Evolutionary conservation across 2,888 invertebrate genomes (phyloP).

Genomic region (Gisinianus flammeolus): DNA sequence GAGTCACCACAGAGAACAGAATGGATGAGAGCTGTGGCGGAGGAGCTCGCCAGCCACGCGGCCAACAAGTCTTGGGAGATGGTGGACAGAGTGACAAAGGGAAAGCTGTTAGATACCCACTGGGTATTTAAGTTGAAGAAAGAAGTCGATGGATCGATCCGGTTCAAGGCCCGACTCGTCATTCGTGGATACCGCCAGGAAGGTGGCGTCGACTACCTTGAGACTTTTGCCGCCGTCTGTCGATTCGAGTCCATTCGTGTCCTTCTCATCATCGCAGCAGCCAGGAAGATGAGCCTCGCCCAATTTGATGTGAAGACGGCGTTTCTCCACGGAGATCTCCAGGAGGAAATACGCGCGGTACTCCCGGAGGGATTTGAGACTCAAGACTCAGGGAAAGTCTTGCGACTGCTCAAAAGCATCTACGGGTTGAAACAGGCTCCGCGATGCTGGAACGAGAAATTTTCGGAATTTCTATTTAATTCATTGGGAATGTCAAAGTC

Average conservation of each 20-base stretch:
- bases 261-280: slow-evolving; percentile 36
- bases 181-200: slow-evolving; percentile 33
- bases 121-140: slow-evolving; percentile 41
- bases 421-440: slow-evolving; percentile 33
- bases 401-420: background rate
- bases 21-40: slow-evolving; percentile 23
- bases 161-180: slow-evolving; percentile 40
- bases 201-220: slow-evolving; percentile 40
- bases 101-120: slow-evolving; percentile 17
- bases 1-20: background rate
- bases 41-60: slow-evolving; percentile 28
- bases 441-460: slow-evolving; percentile 49
- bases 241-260: slow-evolving; percentile 36
- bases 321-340: slow-evolving; percentile 31
- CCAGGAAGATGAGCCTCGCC: background rate
- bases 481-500: slow-evolving; percentile 9
- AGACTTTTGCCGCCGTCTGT: slow-evolving; percentile 41
- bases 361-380: slow-evolving; percentile 27
- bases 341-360: slow-evolving; percentile 7
- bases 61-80: slow-evolving; percentile 35
- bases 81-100: background rate
- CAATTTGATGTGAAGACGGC: slow-evolving; percentile 44
- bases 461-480: slow-evolving; percentile 37
- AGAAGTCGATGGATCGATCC: slow-evolving; percentile 26
- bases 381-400: background rate